phyloP scores from a whole-genome alignment of 2,797 vertebrate genomes.

The Glyptemys insculpta region DNA sequence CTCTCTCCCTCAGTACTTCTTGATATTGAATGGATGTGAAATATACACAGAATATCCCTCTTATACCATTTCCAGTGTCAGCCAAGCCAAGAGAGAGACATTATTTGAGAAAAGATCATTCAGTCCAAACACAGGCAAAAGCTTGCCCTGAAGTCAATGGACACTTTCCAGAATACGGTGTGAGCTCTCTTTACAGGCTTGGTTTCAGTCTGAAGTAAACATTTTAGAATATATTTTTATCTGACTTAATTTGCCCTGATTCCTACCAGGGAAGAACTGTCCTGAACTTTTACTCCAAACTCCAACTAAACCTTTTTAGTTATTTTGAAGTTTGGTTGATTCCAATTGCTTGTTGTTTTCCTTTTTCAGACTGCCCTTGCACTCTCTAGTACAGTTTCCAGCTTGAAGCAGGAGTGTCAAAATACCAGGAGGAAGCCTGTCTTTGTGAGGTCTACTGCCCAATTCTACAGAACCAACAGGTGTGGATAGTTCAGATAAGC shows the following conservation, averaged over 20 bases:
- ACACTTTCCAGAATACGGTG: background rate
- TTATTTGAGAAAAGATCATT: background rate
- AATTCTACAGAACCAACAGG: background rate
- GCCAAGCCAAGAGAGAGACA: background rate
- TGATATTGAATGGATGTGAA: background rate
- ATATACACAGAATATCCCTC: constrained; percentile 20
- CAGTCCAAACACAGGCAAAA: background rate
- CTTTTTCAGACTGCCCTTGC: background rate
- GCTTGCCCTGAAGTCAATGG: background rate
- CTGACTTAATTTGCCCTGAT: background rate
- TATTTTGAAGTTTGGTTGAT: background rate
- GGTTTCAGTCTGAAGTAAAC: background rate
- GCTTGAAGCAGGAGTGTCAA: background rate
- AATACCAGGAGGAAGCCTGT: fast-evolving
- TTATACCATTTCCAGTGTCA: background rate
- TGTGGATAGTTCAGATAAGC: background rate
- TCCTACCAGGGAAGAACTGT: background rate
- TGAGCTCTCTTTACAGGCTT: background rate
- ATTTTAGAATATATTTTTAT: background rate
- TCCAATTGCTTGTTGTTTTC: background rate
- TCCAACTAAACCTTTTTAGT: fast-evolving
- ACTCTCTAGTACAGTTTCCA: background rate
- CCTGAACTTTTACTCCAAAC: background rate
- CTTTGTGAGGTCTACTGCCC: background rate
- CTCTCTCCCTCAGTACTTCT: constrained; percentile 24